Conservation (phyloP, 1,140 invertebrate species). For the Heterodera schachtii region DNA sequence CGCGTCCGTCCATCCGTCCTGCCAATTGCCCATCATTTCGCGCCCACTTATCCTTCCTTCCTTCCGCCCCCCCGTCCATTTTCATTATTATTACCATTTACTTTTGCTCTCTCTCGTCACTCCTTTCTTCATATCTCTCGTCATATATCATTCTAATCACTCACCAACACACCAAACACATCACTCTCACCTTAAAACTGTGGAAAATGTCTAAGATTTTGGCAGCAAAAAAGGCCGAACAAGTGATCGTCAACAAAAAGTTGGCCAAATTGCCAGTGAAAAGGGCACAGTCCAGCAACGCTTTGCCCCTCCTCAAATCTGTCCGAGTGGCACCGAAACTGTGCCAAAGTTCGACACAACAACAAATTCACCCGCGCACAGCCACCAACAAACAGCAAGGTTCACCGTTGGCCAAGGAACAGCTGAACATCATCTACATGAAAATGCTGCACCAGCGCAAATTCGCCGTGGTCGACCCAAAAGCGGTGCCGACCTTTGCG, state of each 20-base stretch:
- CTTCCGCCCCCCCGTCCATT: no score
- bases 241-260: background rate
- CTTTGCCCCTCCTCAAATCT: background rate
- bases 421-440: background rate
- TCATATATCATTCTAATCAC: background rate
- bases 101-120: background rate
- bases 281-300: background rate
- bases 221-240: background rate
- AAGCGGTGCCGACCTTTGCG: no score
- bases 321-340: background rate
- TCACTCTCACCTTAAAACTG: background rate
- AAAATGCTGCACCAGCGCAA: background rate
- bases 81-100: background rate
- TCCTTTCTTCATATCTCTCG: no score
- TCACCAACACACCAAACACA: background rate
- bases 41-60: no score
- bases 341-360: background rate
- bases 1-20: no score
- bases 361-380: background rate
- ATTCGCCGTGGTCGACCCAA: background rate
- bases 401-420: background rate
- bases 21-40: no score
- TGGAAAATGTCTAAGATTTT: background rate
- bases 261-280: background rate
- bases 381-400: background rate